Evolutionary conservation across 1,140 invertebrate genomes (phyloP).

Genomic region (Drosophila murphyi): DNA sequence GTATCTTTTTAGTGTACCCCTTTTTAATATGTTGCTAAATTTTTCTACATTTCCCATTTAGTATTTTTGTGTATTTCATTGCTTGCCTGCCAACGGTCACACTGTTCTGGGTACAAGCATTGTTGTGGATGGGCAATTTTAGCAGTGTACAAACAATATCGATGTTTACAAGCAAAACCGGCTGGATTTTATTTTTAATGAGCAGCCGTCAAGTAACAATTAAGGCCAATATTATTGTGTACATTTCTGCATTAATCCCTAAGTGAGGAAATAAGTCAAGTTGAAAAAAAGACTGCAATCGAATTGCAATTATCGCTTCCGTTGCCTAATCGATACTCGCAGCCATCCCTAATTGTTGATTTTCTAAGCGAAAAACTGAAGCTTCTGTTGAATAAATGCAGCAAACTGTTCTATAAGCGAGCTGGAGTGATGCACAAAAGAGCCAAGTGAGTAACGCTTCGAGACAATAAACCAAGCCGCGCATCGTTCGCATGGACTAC

Average conservation of each 20-base stretch:
- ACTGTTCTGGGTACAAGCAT: conserved; percentile 51
- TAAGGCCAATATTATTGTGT: too few relatives aligned
- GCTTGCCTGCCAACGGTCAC: background rate
- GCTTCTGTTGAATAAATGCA: conserved; percentile 13
- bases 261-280: too few relatives aligned
- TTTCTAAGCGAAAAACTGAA: conserved; percentile 66
- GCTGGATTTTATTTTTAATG: background rate
- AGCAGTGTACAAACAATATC: background rate
- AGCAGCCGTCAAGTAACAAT: background rate
- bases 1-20: background rate
- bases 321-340: conserved; percentile 17
- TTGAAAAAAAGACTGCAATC: background rate
- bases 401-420: conserved; percentile 32
- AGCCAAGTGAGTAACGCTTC: background rate
- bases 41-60: too few relatives aligned
- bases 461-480: background rate
- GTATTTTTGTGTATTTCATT: conserved; percentile 8
- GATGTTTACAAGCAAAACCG: background rate
- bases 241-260: background rate
- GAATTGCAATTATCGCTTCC: conserved; percentile 11
- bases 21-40: too few relatives aligned
- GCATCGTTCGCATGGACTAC: conserved; percentile 59
- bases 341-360: conserved; percentile 68
- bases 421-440: background rate
- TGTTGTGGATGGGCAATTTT: conserved; percentile 9